Evolutionary conservation across 2,113 vertebrate species (phyloP), one percentile per base, ranked within the genome.

Genomic region (Eublepharis macularius): DNA sequence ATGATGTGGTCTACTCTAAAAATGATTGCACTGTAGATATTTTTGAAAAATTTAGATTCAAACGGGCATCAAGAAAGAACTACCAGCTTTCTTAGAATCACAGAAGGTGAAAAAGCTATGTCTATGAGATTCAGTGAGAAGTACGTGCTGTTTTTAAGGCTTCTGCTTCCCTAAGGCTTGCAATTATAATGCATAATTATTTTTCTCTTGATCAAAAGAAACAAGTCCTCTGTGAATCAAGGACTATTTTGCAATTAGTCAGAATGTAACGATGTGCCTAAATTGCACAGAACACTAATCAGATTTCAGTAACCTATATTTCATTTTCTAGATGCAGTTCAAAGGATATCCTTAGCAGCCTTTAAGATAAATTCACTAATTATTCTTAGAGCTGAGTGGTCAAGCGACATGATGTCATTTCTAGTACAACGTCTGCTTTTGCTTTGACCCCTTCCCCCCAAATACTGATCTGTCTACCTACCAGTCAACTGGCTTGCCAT

Each of bases 401-500:
- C 83, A 73, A 66, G 84, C 78, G 83, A 21, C 88, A 85, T 68
- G 51, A n/a, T 2, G 0, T 1, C 0, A 75, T n/a, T 85, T 87
- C 17, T 73, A 43, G 66, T 80, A 81, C 14, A 0, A 63, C 5
- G 6, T 16, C 43, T 47, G 6, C 39, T 78, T 85, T 88, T 81
- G 77, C 79, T 88, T 80, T 32, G 29, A 19, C 24, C 6, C 51
- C 26, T 45, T 9, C 21, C 34, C 66, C n/a, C n/a, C n/a, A 78
- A 17, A 21, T 0, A 0, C 1, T 47, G 63, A 45, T 39, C n/a
- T 72, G 69, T 1, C 89, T 91, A 97, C 98, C 94, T 94, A 99
- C 98, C 98, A 99, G 63, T 99, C 98, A n/a, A 98, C 97, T n/a
- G 96, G 54, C 9, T 97, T 81, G 1, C 97, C 98, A 0, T 94